Base-by-base conservation (phyloP, 2,797 vertebrate species). In the Bryconaethiops microstoma region DNA sequence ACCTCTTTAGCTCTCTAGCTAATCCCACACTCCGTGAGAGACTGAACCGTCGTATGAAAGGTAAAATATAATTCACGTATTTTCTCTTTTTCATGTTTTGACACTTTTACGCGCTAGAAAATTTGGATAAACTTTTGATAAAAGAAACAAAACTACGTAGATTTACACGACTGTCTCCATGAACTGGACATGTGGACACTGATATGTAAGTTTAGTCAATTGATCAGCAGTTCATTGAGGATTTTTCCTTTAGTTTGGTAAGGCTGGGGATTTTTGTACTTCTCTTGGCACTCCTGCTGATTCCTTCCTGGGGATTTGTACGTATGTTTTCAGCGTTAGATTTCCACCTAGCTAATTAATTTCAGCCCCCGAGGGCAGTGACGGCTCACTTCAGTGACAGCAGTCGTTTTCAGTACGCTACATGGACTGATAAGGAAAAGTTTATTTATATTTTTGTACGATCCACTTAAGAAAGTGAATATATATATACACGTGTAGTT, bases 391-490 rank as follows among this genome's bases (percentile, higher is more conserved):
- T 50, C 35, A 13, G 60, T 74, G 40, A 74, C 52, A 74, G 67
- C 74, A 64, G 76, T 48, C 50, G 19, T 77, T 77, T 74, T 74
- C 68, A 79, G 13, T 73, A 45, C 39, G 39, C 54, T 84, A 67
- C 82, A 84, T 85, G 83, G 81, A 78, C 81, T 88, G 82, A 86
- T 45, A 67, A 77, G 76, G 52, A 70, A 59, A 76, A 68, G 19
- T 79, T 76, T 75, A 80, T 82, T 82, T 85, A 23, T 84, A 84
- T 82, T 87, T 87, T 84, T 86, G 74, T 87, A 82, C 73, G 21
- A 76, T 39, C 17, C 79, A 78, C 57, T 82, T 48, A 52, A 82
- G 59, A 74, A 78, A 73, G 52, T 59, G 35, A 50, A 72, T 54
- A 76, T 14, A 84, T 45, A 75, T 63, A 57, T 19, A 48, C 14